phyloP scores from a whole-genome alignment of 1,140 invertebrate species.

The Venustaconcha ellipsiformis region DNA sequence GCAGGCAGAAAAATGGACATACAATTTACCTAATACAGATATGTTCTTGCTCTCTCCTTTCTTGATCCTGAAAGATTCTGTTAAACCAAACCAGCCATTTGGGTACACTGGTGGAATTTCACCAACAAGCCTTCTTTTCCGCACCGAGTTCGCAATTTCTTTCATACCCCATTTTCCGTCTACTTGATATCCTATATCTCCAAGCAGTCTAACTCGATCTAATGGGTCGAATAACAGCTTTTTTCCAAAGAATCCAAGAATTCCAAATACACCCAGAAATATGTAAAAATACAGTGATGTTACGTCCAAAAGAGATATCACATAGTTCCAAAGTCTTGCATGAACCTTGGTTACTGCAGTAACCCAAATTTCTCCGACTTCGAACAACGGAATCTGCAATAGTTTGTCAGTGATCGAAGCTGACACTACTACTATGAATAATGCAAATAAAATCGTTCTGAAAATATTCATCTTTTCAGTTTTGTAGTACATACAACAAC shows the following conservation, averaged over 20 bases:
- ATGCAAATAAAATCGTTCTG: no score
- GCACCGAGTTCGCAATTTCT: constrained; percentile 67
- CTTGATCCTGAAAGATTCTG: constrained; percentile 78
- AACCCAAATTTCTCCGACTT: constrained; percentile 55
- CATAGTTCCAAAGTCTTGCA: constrained; percentile 8
- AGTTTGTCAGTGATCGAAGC: constrained; percentile 41
- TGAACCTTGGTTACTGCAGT: constrained; percentile 33
- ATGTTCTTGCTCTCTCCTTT: constrained; percentile 76
- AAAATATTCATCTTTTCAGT: no score
- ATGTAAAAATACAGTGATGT: constrained; percentile 40
- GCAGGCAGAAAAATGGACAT: neutral
- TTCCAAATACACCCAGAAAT: constrained; percentile 4
- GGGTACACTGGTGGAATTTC: constrained; percentile 81
- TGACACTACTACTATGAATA: constrained; percentile 37
- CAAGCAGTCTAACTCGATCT: constrained; percentile 60
- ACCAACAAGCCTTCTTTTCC: constrained; percentile 70
- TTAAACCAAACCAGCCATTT: constrained; percentile 88
- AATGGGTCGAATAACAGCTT: constrained; percentile 50
- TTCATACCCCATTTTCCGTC: constrained; percentile 59
- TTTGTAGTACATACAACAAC: no score
- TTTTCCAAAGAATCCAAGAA: constrained; percentile 38
- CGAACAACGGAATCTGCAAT: constrained; percentile 44
- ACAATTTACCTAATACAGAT: constrained; percentile 76
- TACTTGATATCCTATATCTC: constrained; percentile 70
- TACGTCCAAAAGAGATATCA: constrained; percentile 35